A percentile compares a stretch with the other conserved stretches of the same genome.
Evolutionary conservation across 2,888 invertebrate genomes (phyloP).

Genomic region (Pterostichus madidus): DNA sequence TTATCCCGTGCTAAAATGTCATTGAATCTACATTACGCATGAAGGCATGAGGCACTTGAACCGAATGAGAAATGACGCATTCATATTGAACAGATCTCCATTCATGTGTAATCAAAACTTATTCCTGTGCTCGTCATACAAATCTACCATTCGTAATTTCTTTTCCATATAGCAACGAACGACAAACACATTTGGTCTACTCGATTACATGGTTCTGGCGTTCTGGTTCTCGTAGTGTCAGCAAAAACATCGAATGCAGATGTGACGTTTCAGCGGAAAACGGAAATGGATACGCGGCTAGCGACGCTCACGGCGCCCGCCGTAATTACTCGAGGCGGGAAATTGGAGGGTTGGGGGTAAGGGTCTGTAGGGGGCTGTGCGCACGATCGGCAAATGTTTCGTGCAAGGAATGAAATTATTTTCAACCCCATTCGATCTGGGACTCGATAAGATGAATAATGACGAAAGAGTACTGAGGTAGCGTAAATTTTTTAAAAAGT

Average conservation of each 20-base stretch:
- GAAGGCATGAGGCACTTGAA: slow-evolving; percentile 35
- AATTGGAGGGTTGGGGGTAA: background rate
- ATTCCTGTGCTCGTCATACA: background rate
- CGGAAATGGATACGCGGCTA: slow-evolving; percentile 33
- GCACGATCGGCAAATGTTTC: slow-evolving; percentile 11
- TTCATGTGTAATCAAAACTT: slow-evolving; percentile 36
- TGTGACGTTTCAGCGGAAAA: slow-evolving; percentile 44
- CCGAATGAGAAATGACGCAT: slow-evolving; percentile 26
- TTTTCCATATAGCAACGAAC: background rate
- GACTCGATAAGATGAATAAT: slow-evolving; percentile 16
- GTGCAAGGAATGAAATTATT: slow-evolving; percentile 51
- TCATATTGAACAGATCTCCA: slow-evolving; percentile 20
- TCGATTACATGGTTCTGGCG: background rate
- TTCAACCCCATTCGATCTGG: slow-evolving; percentile 1
- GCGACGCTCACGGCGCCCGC: background rate
- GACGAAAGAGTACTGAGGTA: background rate
- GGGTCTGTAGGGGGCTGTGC: slow-evolving; percentile 10
- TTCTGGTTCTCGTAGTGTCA: background rate
- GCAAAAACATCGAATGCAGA: slow-evolving; percentile 43
- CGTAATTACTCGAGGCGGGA: slow-evolving; percentile 25
- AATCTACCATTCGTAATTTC: slow-evolving; percentile 9
- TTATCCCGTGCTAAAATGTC: background rate
- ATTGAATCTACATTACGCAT: slow-evolving; percentile 15
- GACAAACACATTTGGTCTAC: too few species aligned
- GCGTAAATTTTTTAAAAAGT: background rate